Base-by-base conservation (phyloP, 2,797 vertebrate species). In the Anabas testudineus region DNA sequence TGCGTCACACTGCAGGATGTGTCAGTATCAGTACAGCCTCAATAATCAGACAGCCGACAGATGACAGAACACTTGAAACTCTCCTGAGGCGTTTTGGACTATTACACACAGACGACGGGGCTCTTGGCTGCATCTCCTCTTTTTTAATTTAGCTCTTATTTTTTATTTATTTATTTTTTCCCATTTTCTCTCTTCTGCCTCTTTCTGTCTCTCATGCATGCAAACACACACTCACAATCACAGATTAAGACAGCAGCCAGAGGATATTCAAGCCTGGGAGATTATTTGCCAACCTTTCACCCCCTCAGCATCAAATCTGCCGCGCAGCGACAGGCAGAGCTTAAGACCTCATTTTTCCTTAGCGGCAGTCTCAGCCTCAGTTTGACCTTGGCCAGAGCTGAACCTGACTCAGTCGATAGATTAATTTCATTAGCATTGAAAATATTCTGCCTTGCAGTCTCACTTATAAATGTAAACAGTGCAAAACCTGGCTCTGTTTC, bases 31-130 rank as follows among this genome's bases (percentile, higher is more conserved):
- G 58, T 2, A 19, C 71, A 37, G 80, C 70, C 56, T 76, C 83
- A 41, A 47, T 85, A 88, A 88, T 87, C 87, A 87, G 82, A 83
- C 86, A 78, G 78, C 32, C 26, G 57, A 76, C 87, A 88, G 84
- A 90, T 67, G 87, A 87, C 82, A 60, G 62, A 78, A 76, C 87
- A 76, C 81, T 80, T 4, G 13, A 80, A 66, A 72, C 60, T 59
- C 76, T 80, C 85, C 76, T 1, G 57, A 74, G 78, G 89, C 71
- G 5, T 37, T 74, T 64, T 74, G 76, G 80, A 74, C 74, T 64
- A 52, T 77, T 83, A 79, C 83, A 51, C 73, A 71, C 67, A 66
- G 67, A 72, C 57, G 45, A 30, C 21, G 13, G 67, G 60, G 41
- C 54, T 78, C 65, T 76, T 62, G 47, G 65, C 60, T 59, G 6